Conservation (phyloP, 2,888 invertebrate genomes). For the Ochlodes sylvanus region DNA sequence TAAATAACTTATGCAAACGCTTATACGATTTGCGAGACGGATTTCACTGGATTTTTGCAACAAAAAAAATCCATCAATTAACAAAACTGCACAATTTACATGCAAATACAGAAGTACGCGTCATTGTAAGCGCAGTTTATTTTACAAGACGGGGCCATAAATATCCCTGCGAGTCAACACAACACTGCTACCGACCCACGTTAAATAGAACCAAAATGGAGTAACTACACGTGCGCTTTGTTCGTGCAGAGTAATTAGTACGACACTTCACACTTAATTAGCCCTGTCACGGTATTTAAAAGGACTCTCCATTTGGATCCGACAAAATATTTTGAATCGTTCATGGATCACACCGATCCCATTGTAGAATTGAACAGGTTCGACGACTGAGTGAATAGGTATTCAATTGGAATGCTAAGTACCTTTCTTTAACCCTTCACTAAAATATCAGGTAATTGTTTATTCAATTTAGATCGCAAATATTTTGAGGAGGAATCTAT, state of each 20-base stretch:
- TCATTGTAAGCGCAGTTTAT: conserved; percentile 20
- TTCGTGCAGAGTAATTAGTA: conserved; percentile 31
- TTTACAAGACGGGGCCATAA: conserved; percentile 13
- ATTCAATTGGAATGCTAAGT: background rate
- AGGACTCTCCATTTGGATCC: conserved; percentile 24
- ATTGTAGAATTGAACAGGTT: background rate
- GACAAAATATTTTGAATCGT: conserved; percentile 30
- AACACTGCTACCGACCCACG: conserved; percentile 3
- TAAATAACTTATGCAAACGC: background rate
- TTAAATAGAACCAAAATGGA: conserved; percentile 25
- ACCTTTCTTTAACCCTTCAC: no score
- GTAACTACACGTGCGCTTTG: conserved; percentile 29
- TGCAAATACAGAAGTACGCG: conserved; percentile 18
- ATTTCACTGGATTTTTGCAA: background rate
- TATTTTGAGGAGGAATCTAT: no score
- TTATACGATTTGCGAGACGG: no score
- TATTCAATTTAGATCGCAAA: no score
- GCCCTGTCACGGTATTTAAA: conserved; percentile 33
- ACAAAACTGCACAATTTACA: conserved; percentile 7
- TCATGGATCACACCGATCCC: conserved; percentile 6
- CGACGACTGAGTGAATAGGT: background rate
- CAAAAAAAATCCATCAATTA: background rate
- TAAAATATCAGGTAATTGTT: no score
- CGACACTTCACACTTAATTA: conserved; percentile 34
- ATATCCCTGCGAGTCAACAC: conserved; percentile 15